Conservation (phyloP, 1,140 invertebrate species). For the Nylanderia fulva region DNA sequence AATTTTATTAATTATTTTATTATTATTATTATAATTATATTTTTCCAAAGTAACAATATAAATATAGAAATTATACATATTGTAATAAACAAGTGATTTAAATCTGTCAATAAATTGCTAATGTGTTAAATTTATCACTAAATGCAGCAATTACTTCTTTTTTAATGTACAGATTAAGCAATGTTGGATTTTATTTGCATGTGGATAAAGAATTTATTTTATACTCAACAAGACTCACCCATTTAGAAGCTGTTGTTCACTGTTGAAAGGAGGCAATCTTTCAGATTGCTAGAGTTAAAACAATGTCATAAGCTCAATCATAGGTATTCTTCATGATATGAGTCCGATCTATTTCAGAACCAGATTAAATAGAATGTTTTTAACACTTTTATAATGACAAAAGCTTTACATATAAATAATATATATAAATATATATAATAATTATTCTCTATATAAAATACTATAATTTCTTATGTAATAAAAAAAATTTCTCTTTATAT, state of each 20-base stretch:
- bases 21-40: background rate
- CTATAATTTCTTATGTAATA: conserved; percentile 6
- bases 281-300: conserved; percentile 70
- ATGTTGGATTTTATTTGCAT: conserved; percentile 27
- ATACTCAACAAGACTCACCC: conserved; percentile 61
- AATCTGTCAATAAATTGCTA: too few species aligned
- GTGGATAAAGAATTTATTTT: conserved; percentile 60
- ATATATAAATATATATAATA: too few species aligned
- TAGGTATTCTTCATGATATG: conserved; percentile 63
- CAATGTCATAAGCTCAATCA: conserved; percentile 43
- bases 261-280: conserved; percentile 64
- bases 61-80: too few species aligned
- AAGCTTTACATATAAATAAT: background rate
- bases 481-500: background rate
- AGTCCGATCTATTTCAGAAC: conserved; percentile 63
- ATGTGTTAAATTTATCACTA: too few species aligned
- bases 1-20: background rate
- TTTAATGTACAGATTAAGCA: conserved; percentile 14
- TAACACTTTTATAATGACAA: background rate
- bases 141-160: background rate
- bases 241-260: conserved; percentile 65
- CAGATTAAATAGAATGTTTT: background rate
- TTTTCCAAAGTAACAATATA: background rate
- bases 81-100: too few species aligned
- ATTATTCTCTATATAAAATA: background rate